These are phyloP conservation scores for Pristionchus arcanus DNA, from an alignment of 2,888 invertebrate species.

Conservation along the genomic window DNA sequence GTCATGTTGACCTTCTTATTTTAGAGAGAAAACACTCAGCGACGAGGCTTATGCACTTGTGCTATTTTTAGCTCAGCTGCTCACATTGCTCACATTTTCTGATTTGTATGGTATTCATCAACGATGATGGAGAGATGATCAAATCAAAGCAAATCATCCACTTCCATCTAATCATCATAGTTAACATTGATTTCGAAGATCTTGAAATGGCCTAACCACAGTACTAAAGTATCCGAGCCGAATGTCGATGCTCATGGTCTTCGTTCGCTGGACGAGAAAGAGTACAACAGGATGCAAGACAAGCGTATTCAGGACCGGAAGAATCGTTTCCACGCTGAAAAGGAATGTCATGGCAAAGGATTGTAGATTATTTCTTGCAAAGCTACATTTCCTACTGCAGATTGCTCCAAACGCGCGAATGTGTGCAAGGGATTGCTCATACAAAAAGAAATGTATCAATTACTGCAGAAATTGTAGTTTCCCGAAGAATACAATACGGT, in stretches of 20 bases:
- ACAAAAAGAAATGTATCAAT: background rate
- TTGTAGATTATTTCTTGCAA: background rate
- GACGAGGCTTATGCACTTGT: too few relatives aligned
- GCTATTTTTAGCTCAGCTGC: too few relatives aligned
- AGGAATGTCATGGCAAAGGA: too few relatives aligned
- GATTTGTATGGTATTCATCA: too few relatives aligned
- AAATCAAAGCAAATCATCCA: too few relatives aligned
- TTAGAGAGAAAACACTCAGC: too few relatives aligned
- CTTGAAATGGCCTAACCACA: background rate
- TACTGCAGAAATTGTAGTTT: background rate
- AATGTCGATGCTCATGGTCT: background rate
- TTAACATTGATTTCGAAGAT: too few relatives aligned
- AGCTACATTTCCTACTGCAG: background rate
- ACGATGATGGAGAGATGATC: too few relatives aligned
- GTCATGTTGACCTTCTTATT: too few relatives aligned
- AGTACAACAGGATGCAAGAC: background rate
- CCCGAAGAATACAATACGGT: too few relatives aligned
- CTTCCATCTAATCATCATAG: too few relatives aligned
- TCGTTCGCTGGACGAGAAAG: background rate
- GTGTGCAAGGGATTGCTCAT: background rate
- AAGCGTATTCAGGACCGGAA: background rate
- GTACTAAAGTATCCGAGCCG: background rate
- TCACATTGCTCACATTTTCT: too few relatives aligned
- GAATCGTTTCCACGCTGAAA: background rate
- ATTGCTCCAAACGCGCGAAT: background rate